Evolutionary conservation across 2,888 invertebrate species (phyloP).

Genomic region (Cantharis flavilabris): DNA sequence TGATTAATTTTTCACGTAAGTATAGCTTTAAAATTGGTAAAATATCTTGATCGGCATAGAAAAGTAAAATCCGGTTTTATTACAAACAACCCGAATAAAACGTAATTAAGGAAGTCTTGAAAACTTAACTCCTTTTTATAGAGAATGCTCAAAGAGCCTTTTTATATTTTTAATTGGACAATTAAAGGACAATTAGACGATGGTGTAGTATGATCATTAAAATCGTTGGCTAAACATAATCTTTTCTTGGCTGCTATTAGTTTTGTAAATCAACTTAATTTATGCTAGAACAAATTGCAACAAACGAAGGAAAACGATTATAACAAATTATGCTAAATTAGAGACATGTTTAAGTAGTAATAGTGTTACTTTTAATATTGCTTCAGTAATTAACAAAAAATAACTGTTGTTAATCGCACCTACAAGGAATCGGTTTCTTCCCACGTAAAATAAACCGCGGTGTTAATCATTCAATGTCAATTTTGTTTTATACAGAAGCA

Average conservation of each 20-base stretch:
- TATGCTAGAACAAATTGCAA: not conserved
- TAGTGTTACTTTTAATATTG: not conserved
- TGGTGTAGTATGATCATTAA: not conserved
- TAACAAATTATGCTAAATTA: not conserved
- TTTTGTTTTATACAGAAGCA: not conserved
- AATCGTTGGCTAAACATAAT: not conserved
- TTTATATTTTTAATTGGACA: not conserved
- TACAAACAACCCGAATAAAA: not conserved
- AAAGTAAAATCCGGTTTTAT: not conserved
- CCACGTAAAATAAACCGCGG: not conserved
- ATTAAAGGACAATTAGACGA: not conserved
- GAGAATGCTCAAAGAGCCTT: not conserved
- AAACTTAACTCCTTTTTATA: not conserved
- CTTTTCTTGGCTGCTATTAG: not conserved
- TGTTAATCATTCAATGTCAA: not conserved
- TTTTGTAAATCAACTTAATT: not conserved
- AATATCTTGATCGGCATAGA: not conserved
- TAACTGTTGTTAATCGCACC: not conserved
- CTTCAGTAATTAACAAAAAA: not conserved
- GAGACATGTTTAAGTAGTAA: not conserved
- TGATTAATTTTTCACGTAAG: not conserved
- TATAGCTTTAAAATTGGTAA: not conserved
- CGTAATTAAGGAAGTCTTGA: not conserved
- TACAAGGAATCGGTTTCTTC: not conserved
- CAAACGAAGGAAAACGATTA: not conserved